Evolutionary conservation across 1,140 invertebrate species (phyloP).

Genomic region (Caerostris extrusa): DNA sequence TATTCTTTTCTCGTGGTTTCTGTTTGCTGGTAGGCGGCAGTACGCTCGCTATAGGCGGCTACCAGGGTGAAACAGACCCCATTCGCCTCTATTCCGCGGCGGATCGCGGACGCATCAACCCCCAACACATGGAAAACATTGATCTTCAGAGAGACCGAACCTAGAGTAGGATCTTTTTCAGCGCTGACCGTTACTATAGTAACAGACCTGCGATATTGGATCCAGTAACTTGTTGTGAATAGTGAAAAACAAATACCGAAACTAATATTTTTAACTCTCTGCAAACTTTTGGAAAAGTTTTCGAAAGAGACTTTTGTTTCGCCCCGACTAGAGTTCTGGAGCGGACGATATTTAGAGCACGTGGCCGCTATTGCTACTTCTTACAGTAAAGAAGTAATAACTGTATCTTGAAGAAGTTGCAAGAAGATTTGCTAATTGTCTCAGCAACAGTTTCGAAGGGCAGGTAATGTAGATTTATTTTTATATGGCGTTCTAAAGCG

Average conservation of each 20-base stretch:
- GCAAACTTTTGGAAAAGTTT: slow-evolving; percentile 23
- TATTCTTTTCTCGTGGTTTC: slow-evolving; percentile 33
- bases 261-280: neutral
- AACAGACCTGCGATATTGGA: slow-evolving; percentile 13
- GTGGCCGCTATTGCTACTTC: neutral
- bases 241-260: neutral
- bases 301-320: neutral
- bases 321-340: neutral
- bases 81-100: slow-evolving; percentile 18
- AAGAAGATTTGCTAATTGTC: neutral
- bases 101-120: slow-evolving; percentile 23
- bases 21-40: slow-evolving; percentile 48
- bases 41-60: slow-evolving; percentile 31
- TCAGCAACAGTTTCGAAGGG: neutral
- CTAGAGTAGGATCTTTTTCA: slow-evolving; percentile 11
- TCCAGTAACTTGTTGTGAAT: slow-evolving; percentile 12
- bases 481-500: neutral
- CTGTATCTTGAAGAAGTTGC: neutral
- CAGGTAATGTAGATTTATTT: slow-evolving; percentile 2
- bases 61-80: slow-evolving; percentile 21
- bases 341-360: neutral
- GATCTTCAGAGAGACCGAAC: neutral
- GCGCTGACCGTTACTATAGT: slow-evolving; percentile 5
- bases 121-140: slow-evolving; percentile 26
- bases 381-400: neutral